These are phyloP conservation scores for Germaria angustata DNA, from an alignment of 2,888 invertebrate genomes.

Conservation along the genomic window DNA sequence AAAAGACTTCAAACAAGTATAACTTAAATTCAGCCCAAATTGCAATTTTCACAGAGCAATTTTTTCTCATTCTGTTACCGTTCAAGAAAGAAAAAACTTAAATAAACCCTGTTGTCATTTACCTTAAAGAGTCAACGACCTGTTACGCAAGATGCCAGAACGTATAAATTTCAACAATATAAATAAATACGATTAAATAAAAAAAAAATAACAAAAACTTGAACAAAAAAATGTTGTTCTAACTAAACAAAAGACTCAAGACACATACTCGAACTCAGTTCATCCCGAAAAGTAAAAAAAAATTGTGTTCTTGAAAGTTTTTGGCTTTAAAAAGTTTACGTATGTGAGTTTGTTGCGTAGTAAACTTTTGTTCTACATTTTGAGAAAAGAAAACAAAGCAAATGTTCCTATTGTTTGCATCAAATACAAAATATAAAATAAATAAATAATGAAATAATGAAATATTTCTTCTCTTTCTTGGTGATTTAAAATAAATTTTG, in stretches of 20 bases:
- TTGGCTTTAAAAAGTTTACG: not conserved
- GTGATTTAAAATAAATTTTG: not conserved
- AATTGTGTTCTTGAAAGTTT: not conserved
- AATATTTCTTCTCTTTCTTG: not conserved
- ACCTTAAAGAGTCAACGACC: constrained; percentile 60
- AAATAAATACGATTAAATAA: constrained; percentile 4
- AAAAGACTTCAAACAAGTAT: too few species aligned
- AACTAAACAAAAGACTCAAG: constrained; percentile 60
- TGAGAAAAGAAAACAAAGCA: not conserved
- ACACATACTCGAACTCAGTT: constrained; percentile 18
- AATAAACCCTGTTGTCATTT: constrained; percentile 42
- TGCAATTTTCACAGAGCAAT: constrained; percentile 35
- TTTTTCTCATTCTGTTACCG: constrained; percentile 7
- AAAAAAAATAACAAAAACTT: constrained; percentile 16
- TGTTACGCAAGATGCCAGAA: constrained; percentile 63
- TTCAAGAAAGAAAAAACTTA: not conserved
- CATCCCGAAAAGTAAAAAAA: constrained; percentile 4
- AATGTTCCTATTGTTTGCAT: not conserved
- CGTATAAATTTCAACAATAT: constrained; percentile 46
- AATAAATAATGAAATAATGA: not conserved
- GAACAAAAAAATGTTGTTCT: constrained; percentile 55
- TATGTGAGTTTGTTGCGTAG: too few species aligned
- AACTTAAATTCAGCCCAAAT: too few species aligned
- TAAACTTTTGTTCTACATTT: constrained; percentile 33
- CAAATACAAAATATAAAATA: too few species aligned